These are phyloP conservation scores for Agriopis aurantiaria DNA, from an alignment of 2,888 invertebrate species.

Conservation along the genomic window DNA sequence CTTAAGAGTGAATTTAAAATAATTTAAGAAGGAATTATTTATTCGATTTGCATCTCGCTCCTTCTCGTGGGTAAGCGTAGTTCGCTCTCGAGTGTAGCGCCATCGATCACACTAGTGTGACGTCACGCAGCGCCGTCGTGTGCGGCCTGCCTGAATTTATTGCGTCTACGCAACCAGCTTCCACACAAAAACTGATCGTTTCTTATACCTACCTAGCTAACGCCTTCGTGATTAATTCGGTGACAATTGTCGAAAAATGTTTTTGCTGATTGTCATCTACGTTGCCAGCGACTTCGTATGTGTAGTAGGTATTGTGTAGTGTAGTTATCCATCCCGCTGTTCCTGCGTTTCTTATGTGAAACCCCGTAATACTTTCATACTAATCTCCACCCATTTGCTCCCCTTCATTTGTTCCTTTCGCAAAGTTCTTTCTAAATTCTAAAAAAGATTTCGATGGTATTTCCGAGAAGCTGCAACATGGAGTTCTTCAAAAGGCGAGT, in stretches of 20 bases:
- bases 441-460: too few relatives aligned
- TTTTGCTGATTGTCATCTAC: not conserved
- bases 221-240: constrained; percentile 53
- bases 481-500: too few relatives aligned
- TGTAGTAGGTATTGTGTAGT: too few relatives aligned
- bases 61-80: constrained; percentile 55
- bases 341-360: too few relatives aligned
- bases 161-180: constrained; percentile 80
- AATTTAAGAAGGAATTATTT: constrained; percentile 80
- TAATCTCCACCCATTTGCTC: too few relatives aligned
- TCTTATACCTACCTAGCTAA: constrained; percentile 51
- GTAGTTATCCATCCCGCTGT: too few relatives aligned
- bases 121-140: constrained; percentile 86
- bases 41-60: constrained; percentile 70
- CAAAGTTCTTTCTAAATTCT: too few relatives aligned
- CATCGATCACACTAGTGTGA: constrained; percentile 85
- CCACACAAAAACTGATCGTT: constrained; percentile 68
- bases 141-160: constrained; percentile 84
- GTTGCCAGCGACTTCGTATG: too few relatives aligned
- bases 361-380: too few relatives aligned
- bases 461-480: too few relatives aligned
- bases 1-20: constrained; percentile 81
- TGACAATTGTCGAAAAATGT: constrained; percentile 11
- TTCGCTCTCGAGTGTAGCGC: constrained; percentile 73
- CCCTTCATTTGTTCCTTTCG: too few relatives aligned